Conservation (phyloP, 2,113 vertebrate genomes). For the Heptranchias perlo region DNA sequence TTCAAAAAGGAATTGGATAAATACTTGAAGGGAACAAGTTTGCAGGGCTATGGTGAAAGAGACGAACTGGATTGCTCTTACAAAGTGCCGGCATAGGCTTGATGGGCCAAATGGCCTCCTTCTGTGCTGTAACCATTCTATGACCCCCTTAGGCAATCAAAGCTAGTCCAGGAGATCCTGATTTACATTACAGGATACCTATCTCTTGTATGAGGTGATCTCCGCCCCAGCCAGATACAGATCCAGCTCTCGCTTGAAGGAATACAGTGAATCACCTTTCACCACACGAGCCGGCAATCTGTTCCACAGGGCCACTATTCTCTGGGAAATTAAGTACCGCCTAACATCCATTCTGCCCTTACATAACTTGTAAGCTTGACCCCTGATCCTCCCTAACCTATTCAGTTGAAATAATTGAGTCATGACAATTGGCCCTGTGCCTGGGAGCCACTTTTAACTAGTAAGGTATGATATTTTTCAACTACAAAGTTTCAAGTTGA, state of each 20-base stretch:
- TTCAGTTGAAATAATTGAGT: background rate
- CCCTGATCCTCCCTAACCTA: background rate
- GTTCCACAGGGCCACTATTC: no score
- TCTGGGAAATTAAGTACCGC: no score
- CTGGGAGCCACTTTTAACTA: background rate
- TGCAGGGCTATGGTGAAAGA: no score
- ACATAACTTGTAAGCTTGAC: background rate
- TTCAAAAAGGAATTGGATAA: no score
- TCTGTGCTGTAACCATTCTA: no score
- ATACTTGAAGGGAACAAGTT: no score
- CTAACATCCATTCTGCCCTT: no score
- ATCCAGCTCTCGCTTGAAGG: background rate
- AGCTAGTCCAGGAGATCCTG: background rate
- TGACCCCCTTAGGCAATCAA: background rate
- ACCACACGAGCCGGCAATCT: no score
- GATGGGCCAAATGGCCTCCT: no score
- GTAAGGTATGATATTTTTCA: background rate
- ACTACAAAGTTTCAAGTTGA: background rate
- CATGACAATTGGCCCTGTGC: background rate
- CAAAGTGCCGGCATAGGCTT: no score
- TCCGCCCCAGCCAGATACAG: background rate
- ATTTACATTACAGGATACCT: background rate
- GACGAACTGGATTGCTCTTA: no score
- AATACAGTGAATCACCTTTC: background rate
- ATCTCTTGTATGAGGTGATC: background rate